A percentile compares a stretch with the other conserved stretches of the same genome.
phyloP scores from a whole-genome alignment of 2,113 vertebrate species.

The Catharus bicknelli region DNA sequence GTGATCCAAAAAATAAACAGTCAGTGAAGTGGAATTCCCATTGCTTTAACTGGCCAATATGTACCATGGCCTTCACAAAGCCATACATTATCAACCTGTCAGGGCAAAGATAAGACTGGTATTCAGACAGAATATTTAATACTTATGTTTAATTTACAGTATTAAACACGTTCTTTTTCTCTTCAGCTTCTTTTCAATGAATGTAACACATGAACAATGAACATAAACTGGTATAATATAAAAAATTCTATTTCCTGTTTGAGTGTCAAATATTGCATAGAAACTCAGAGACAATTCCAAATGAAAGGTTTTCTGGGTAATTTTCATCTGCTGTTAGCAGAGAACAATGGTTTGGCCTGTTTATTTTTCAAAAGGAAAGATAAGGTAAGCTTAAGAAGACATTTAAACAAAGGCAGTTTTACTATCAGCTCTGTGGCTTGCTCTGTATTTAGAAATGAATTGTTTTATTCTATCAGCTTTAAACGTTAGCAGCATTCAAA shows the following conservation, averaged over 20 bases:
- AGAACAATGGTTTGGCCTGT: constrained; percentile 19
- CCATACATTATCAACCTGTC: constrained; percentile 82
- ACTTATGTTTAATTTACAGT: not conserved
- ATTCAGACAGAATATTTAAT: constrained; percentile 1
- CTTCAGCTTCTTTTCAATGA: not conserved
- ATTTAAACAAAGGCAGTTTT: not conserved
- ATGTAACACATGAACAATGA: not conserved
- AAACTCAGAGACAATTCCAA: not conserved
- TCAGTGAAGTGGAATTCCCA: constrained; percentile 85
- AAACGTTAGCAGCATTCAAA: not conserved
- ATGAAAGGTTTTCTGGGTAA: not conserved
- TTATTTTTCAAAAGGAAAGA: constrained; percentile 42
- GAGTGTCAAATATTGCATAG: not conserved
- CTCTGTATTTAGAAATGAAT: constrained; percentile 12
- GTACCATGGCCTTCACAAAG: constrained; percentile 82
- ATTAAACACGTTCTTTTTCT: not conserved
- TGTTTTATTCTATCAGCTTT: not conserved
- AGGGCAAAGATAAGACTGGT: constrained; percentile 52
- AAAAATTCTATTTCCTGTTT: not conserved
- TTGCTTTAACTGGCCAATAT: constrained; percentile 67
- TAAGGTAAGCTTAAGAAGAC: not conserved
- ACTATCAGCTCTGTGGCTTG: not conserved
- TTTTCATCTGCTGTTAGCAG: constrained; percentile 1
- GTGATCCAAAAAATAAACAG: constrained; percentile 85
- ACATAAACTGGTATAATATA: not conserved